phyloP scores from a whole-genome alignment of 2,113 vertebrate species.

The Cercopithecus mona region DNA sequence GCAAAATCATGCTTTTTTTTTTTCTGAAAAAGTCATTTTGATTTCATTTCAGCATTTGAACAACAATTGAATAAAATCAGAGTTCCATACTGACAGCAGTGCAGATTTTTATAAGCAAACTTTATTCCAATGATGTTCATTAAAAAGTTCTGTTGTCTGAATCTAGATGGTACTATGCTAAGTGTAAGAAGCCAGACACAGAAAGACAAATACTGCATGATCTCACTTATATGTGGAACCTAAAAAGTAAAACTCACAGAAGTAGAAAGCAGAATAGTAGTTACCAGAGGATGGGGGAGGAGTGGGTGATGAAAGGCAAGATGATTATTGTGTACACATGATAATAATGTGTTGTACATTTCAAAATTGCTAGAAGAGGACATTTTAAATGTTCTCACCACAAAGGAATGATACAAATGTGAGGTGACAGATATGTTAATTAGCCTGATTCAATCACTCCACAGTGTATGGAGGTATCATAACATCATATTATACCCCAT shows the following conservation, averaged over 20 bases:
- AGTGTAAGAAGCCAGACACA: not conserved
- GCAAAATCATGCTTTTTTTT: not conserved
- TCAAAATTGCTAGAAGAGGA: not conserved
- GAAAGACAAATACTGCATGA: not conserved
- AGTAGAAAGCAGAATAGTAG: not conserved
- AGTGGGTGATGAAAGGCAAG: too few species aligned
- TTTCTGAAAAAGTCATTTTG: constrained; percentile 13
- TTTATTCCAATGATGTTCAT: not conserved
- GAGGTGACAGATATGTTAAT: not conserved
- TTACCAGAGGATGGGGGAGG: not conserved
- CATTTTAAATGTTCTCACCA: not conserved
- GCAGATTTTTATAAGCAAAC: not conserved
- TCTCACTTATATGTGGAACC: not conserved
- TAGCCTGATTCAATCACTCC: not conserved
- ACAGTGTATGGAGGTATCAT: not conserved
- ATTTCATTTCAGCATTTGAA: constrained; percentile 8
- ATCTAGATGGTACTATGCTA: not conserved
- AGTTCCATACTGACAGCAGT: not conserved
- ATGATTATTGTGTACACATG: too few species aligned
- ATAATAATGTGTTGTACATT: not conserved
- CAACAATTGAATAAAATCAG: not conserved
- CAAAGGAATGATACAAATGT: not conserved
- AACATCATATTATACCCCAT: not conserved
- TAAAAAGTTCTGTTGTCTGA: not conserved
- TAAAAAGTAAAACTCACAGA: not conserved